A percentile compares a stretch with the other conserved stretches of the same genome.
These are phyloP conservation scores for Mormyrus proboscirostris DNA, from an alignment of 2,797 vertebrate species.

Conservation along the genomic window DNA sequence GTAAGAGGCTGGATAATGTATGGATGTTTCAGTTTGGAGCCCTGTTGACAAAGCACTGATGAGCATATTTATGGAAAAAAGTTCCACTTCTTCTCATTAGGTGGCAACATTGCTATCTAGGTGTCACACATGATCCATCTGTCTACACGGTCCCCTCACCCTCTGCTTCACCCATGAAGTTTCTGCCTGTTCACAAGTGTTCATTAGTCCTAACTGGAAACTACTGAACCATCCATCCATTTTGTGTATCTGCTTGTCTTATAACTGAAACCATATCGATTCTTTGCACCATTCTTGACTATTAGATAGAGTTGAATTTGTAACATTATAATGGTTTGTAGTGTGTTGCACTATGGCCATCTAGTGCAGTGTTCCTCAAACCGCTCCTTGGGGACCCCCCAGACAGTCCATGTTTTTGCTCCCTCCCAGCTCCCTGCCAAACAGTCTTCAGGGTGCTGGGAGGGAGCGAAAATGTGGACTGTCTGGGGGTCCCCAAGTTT, in stretches of 20 bases:
- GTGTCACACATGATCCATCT: not conserved
- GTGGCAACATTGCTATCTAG: not conserved
- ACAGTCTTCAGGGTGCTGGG: too few species aligned
- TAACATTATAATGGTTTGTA: not conserved
- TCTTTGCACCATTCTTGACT: not conserved
- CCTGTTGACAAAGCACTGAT: not conserved
- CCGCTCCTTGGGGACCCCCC: too few species aligned
- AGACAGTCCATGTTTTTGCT: too few species aligned
- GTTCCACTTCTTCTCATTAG: not conserved
- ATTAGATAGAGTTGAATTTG: not conserved
- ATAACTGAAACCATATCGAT: not conserved
- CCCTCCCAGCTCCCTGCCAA: too few species aligned
- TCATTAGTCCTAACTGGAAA: not conserved
- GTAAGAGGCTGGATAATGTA: not conserved
- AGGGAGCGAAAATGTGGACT: too few species aligned
- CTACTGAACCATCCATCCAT: not conserved
- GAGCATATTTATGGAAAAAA: not conserved
- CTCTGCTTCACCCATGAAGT: not conserved
- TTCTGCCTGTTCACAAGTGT: not conserved
- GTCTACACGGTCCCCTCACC: not conserved
- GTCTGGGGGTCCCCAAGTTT: not conserved
- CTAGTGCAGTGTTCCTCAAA: not conserved
- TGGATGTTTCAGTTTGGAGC: not conserved
- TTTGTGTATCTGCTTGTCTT: not conserved
- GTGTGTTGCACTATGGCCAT: not conserved